Evolutionary conservation across 2,888 invertebrate species (phyloP), one percentile per base, ranked within the genome.

Genomic region (Drosophila fungiperda): DNA sequence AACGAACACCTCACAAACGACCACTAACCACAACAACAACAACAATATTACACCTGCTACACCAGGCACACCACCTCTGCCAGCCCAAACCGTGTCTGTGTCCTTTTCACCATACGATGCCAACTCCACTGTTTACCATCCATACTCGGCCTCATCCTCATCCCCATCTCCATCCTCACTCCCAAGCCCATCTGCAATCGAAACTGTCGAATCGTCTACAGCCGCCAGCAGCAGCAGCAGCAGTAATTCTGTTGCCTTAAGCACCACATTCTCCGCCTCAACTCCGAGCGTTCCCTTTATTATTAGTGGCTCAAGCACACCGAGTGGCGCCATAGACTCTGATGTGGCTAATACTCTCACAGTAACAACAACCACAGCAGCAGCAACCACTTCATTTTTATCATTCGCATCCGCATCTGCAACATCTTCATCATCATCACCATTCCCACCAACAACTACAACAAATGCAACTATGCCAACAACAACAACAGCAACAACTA

Each of bases 1-100:
- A 70, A 79, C 76, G 67, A 86, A 76, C 83, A 79, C 76, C 68
- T 72, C 82, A 81, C 82, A 73, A 67, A 81, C 78, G 60, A 77
- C 78, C 82, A 78, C 81, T 42, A 77, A 62, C 68, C 71, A 50
- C 29, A 61, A 38, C 54, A 80, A 68, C 11, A 73, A 38, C 17
- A 38, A 76, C 29, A 66, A 68, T 55, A 76, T 73, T 67, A 73
- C 78, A 79, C 63, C 72, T 66, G 74, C 69, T 66, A 68, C 78
- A 74, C 66, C 64, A 15, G 76, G 52, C 70, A 61, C 80, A 64
- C 59, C 45, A 45, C 45, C 23, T 23, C 45, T 45, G 45, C 15
- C 55, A 36, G 15, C 36, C 36, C 20, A n/a, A n/a, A 20, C 76
- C 20, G 48, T 66, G 58, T 64, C 63, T 45, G 76, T 75, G 61